Conservation (phyloP, 1,140 invertebrate genomes). For the Drosophila tani region DNA sequence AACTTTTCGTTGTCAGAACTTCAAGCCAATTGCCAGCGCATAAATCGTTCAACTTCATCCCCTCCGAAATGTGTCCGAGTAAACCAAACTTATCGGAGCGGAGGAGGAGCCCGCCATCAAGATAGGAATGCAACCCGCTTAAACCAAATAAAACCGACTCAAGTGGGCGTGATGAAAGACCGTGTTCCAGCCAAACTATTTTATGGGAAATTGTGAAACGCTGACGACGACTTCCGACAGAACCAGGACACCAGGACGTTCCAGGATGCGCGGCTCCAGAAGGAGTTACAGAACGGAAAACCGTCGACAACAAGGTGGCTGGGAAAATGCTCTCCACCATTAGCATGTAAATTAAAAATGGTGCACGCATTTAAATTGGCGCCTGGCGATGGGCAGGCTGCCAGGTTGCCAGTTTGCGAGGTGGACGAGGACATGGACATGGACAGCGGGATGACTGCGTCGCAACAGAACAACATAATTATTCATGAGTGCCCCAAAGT, state of each 20-base stretch:
- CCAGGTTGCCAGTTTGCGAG: slow-evolving; percentile 2
- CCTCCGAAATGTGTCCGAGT: slow-evolving; percentile 23
- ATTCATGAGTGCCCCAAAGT: slow-evolving; percentile 71
- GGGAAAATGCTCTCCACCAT: slow-evolving; percentile 61
- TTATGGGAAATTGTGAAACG: slow-evolving; percentile 36
- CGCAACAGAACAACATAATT: slow-evolving; percentile 66
- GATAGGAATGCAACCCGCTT: slow-evolving; percentile 32
- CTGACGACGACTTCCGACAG: slow-evolving; percentile 36
- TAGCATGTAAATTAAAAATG: slow-evolving; percentile 76
- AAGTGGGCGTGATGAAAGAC: slow-evolving; percentile 41
- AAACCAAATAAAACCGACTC: slow-evolving; percentile 43
- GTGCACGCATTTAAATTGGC: slow-evolving; percentile 65
- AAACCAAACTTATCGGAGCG: slow-evolving; percentile 44
- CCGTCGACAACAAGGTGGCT: slow-evolving; percentile 50
- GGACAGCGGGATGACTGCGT: slow-evolving; percentile 27
- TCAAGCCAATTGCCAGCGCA: slow-evolving; percentile 15
- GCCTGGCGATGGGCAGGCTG: slow-evolving; percentile 10
- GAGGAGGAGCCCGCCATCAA: slow-evolving; percentile 24
- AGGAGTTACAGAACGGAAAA: slow-evolving; percentile 32
- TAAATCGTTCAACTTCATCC: slow-evolving; percentile 31
- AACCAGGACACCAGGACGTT: slow-evolving; percentile 7
- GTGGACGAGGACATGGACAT: slow-evolving; percentile 25
- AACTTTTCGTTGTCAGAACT: slow-evolving; percentile 9
- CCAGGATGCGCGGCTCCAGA: slow-evolving; percentile 5
- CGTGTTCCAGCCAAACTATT: slow-evolving; percentile 37